Evolutionary conservation across 1,140 invertebrate genomes (phyloP).

Genomic region (Drosophila yakuba): DNA sequence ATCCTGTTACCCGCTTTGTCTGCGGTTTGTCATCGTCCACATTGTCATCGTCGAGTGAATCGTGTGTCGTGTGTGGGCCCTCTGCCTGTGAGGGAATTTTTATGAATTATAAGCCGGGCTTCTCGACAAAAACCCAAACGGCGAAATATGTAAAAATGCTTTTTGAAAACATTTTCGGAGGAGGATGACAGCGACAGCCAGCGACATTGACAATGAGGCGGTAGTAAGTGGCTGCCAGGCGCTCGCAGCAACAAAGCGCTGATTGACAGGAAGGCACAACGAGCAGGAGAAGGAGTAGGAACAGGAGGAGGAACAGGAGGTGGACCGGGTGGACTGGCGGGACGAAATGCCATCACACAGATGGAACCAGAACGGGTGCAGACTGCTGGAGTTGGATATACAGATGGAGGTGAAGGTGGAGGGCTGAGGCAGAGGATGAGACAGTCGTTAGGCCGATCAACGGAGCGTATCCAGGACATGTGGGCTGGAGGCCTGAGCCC

Average conservation of each 20-base stretch:
- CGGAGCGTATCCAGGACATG: constrained; percentile 73
- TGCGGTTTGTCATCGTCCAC: constrained; percentile 64
- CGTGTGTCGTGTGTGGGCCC: constrained; percentile 52
- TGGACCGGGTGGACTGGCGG: background rate
- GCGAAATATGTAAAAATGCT: constrained; percentile 74
- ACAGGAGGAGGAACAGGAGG: no score
- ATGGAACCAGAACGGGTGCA: constrained; percentile 5
- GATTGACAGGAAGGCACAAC: constrained; percentile 69
- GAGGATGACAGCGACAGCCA: constrained; percentile 61
- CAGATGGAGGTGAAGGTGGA: constrained; percentile 26
- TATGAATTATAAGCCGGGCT: constrained; percentile 75
- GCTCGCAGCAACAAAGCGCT: constrained; percentile 72
- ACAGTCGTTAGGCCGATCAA: constrained; percentile 74
- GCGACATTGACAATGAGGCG: constrained; percentile 78
- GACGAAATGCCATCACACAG: constrained; percentile 22
- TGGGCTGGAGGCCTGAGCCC: constrained; percentile 40
- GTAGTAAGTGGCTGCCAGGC: constrained; percentile 74
- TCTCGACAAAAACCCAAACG: constrained; percentile 21
- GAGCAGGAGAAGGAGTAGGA: background rate
- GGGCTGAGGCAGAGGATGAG: constrained; percentile 41
- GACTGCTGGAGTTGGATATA: background rate
- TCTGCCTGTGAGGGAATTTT: constrained; percentile 56
- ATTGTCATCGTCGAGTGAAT: constrained; percentile 23
- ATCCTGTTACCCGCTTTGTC: constrained; percentile 70
- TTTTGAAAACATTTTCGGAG: constrained; percentile 47